These are phyloP conservation scores for Augochlorella aurata DNA, from an alignment of 2,888 invertebrate species.

Conservation along the genomic window DNA sequence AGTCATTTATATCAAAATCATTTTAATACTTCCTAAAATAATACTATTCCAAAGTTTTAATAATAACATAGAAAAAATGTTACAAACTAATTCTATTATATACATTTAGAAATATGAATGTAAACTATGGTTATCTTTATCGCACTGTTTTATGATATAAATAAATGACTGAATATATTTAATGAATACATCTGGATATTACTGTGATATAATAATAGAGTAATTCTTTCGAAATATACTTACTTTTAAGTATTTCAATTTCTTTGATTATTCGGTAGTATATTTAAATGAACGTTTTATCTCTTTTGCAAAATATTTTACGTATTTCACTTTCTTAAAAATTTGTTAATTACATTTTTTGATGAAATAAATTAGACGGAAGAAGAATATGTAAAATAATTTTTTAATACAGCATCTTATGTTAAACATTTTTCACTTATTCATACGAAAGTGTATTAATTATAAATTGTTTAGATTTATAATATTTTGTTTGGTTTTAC, in stretches of 20 bases:
- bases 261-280: background rate
- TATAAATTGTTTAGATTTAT: background rate
- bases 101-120: background rate
- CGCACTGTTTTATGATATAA: slow-evolving; percentile 12
- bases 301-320: background rate
- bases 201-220: background rate
- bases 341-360: background rate
- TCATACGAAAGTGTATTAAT: background rate
- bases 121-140: slow-evolving; percentile 3
- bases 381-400: background rate
- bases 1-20: background rate
- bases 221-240: background rate
- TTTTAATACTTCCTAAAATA: background rate
- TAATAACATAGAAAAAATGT: background rate
- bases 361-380: slow-evolving; percentile 1
- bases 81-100: slow-evolving; percentile 7
- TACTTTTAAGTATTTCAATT: background rate
- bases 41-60: background rate
- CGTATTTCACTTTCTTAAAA: background rate
- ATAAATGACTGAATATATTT: slow-evolving; percentile 10
- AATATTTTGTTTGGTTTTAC: background rate
- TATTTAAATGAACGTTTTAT: background rate
- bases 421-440: background rate
- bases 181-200: background rate
- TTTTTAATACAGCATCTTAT: background rate